Percentiles rank a stretch among this genome's conserved stretches.
Evolutionary conservation across 1,140 invertebrate species (phyloP).

Genomic region (Nylanderia fulva): DNA sequence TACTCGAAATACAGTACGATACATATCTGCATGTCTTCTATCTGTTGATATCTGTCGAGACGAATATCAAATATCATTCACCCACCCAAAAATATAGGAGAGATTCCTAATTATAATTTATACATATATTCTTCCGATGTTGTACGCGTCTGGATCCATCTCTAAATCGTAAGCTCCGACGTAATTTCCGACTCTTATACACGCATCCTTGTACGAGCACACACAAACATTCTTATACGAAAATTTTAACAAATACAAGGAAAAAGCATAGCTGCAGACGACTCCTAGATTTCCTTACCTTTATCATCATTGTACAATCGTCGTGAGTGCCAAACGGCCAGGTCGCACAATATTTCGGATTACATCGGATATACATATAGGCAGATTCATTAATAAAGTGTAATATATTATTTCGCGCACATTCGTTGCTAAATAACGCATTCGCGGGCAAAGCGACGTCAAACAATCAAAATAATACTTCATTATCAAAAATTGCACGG

Average conservation of each 20-base stretch:
- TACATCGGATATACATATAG: slow-evolving; percentile 26
- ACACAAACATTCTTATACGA: not conserved
- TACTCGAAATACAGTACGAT: slow-evolving; percentile 8
- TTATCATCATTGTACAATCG: slow-evolving; percentile 32
- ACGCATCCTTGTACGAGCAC: not conserved
- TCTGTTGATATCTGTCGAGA: not conserved
- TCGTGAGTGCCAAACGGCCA: slow-evolving; percentile 52
- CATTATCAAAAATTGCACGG: not conserved
- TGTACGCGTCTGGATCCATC: slow-evolving; percentile 27
- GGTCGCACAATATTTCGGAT: slow-evolving; percentile 33
- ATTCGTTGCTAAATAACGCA: slow-evolving; percentile 22
- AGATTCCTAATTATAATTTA: slow-evolving; percentile 4
- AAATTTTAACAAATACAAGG: slow-evolving; percentile 17
- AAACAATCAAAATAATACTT: not conserved
- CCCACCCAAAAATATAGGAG: not conserved
- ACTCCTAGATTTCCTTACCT: slow-evolving; percentile 20
- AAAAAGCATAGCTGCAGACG: not conserved
- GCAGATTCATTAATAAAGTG: slow-evolving; percentile 37
- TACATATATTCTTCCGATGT: slow-evolving; percentile 24
- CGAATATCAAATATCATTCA: slow-evolving; percentile 22
- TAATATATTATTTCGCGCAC: slow-evolving; percentile 26
- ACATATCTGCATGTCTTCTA: slow-evolving; percentile 26
- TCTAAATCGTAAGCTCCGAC: not conserved
- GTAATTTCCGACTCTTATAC: slow-evolving; percentile 17
- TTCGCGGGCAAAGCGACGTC: slow-evolving; percentile 25